A percentile compares a stretch with the other conserved stretches of the same genome.
Conservation (phyloP, 2,888 invertebrate species). For the Drosophila putrida region DNA sequence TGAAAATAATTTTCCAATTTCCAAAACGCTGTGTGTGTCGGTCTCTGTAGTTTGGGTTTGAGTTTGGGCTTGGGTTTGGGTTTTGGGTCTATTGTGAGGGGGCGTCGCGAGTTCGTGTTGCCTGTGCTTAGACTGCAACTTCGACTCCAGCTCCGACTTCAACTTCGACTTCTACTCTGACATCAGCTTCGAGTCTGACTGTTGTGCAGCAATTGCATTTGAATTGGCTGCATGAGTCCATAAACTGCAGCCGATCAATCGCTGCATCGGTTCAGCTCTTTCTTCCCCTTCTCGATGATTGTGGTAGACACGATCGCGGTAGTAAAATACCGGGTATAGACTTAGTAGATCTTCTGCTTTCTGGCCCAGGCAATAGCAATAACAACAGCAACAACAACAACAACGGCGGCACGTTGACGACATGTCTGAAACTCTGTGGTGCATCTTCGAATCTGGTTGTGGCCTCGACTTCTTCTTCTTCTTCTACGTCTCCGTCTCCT, state of each 20-base stretch:
- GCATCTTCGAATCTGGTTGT: constrained; percentile 62
- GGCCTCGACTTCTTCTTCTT: constrained; percentile 29
- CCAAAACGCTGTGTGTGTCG: constrained; percentile 77
- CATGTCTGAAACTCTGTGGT: constrained; percentile 74
- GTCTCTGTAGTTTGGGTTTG: constrained; percentile 20
- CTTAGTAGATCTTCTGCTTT: constrained; percentile 73
- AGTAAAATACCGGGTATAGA: constrained; percentile 79
- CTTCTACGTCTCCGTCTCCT: background rate
- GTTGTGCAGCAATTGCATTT: constrained; percentile 79
- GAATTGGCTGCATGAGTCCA: constrained; percentile 83
- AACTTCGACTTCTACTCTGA: constrained; percentile 16
- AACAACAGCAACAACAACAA: constrained; percentile 7
- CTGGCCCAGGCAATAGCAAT: constrained; percentile 20
- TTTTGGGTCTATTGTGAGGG: constrained; percentile 61
- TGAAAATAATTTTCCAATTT: constrained; percentile 82
- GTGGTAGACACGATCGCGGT: constrained; percentile 82
- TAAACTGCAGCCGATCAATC: constrained; percentile 84
- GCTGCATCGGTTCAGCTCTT: constrained; percentile 42
- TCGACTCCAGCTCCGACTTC: constrained; percentile 12
- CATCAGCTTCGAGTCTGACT: constrained; percentile 25
- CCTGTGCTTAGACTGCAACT: constrained; percentile 34
- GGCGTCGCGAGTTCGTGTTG: constrained; percentile 72
- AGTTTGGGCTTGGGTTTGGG: constrained; percentile 26
- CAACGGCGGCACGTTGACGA: constrained; percentile 71
- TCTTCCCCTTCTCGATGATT: constrained; percentile 40